Evolutionary conservation across 2,113 vertebrate species (phyloP).

Genomic region (Protobothrops flavoviridis): DNA sequence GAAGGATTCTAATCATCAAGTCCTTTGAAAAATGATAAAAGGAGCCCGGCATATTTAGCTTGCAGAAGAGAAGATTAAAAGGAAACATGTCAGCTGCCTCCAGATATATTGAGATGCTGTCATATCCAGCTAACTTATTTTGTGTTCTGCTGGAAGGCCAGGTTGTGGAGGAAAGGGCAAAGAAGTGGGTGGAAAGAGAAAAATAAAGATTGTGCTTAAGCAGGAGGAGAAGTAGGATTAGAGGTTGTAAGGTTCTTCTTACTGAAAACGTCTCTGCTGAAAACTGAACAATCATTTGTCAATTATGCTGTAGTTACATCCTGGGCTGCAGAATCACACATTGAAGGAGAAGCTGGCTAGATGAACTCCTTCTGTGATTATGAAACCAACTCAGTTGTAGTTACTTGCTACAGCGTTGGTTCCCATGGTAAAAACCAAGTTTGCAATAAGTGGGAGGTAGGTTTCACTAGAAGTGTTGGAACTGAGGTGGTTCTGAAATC

Average conservation of each 20-base stretch:
- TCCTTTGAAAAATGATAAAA: background rate
- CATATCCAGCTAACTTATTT: background rate
- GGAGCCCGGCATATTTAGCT: background rate
- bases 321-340: background rate
- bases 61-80: background rate
- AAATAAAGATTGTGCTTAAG: background rate
- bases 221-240: background rate
- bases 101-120: background rate
- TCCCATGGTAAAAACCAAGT: background rate
- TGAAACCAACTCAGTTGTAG: background rate
- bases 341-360: background rate
- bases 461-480: background rate
- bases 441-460: background rate
- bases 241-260: background rate
- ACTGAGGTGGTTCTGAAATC: background rate
- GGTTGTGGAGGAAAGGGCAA: background rate
- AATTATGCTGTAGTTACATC: background rate
- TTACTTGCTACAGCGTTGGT: background rate
- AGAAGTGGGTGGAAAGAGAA: background rate
- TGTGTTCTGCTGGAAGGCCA: background rate
- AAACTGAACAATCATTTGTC: background rate
- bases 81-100: background rate
- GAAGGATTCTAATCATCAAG: background rate
- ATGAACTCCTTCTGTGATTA: background rate
- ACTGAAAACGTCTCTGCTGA: background rate